Evolutionary conservation across 92 coral and sea anemone species (phyloP).

Genomic region (Paramuricea clavata): DNA sequence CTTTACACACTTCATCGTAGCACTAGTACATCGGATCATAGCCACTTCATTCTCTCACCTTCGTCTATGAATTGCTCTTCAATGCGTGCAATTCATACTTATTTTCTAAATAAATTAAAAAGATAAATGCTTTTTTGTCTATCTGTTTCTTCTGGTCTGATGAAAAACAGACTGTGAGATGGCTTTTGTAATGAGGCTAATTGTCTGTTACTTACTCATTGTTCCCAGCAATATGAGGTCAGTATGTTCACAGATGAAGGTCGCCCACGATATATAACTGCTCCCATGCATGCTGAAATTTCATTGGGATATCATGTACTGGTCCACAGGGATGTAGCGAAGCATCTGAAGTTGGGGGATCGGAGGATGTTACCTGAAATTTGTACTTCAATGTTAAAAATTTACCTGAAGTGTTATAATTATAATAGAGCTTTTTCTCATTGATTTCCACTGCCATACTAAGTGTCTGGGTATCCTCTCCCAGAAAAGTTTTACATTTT

Average conservation of each 20-base stretch:
- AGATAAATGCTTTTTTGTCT: background rate
- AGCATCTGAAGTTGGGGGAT: too few species aligned
- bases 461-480: too few species aligned
- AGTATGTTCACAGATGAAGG: background rate
- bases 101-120: background rate
- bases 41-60: background rate
- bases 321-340: too few species aligned
- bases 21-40: background rate
- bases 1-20: background rate
- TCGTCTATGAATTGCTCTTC: background rate
- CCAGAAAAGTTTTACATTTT: too few species aligned
- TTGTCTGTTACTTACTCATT: slow-evolving; percentile 19
- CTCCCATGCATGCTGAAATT: background rate
- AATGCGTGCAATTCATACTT: background rate
- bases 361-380: too few species aligned
- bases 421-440: too few species aligned
- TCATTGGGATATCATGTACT: too few species aligned
- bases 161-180: background rate
- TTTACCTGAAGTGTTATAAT: too few species aligned
- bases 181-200: slow-evolving; percentile 24
- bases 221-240: background rate
- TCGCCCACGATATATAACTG: background rate
- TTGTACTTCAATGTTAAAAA: too few species aligned
- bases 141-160: background rate
- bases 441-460: too few species aligned